Evolutionary conservation across 2,888 invertebrate genomes (phyloP), one percentile per base, ranked within the genome.

Genomic region (Hecatera dysodea): DNA sequence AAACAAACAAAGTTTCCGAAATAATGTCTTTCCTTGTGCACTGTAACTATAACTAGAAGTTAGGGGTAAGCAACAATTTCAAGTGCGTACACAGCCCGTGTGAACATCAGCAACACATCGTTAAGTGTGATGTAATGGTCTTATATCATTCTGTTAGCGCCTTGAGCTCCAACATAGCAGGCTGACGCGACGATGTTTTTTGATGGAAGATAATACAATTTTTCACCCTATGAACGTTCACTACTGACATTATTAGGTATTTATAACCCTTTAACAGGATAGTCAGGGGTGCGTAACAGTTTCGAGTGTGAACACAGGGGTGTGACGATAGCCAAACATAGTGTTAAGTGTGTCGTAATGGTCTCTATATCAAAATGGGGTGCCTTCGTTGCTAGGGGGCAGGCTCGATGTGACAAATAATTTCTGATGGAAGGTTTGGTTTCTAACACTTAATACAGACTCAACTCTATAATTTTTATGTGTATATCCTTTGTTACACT

Each of bases 311-410:
- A 63, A 59, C 56, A 69, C 64, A 64, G 53, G 75, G 72, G 59
- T 48, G 44, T 72, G 67, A 86, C 84, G 84, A 89, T 89, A 87
- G 82, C 84, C 86, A 87, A 89, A 91, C 89, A 90, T 83, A 85
- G 87, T 89, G 90, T 89, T 90, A 90, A 92, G 92, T 89, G 86
- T 73, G 82, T 70, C 83, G 73, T 93, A 90, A 92, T 90, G 87
- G 89, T 87, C 29, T 86, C 75, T 92, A 87, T 46, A 86, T 87
- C 88, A 90, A 84, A 74, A n/a, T n/a, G n/a, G n/a, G n/a, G 68
- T 77, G 78, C 46, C 36, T 64, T 57, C 17, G 6, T 59, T 39
- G 39, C 12, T 55, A 9, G 6, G 48, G 6, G 22, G 29, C 8
- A 46, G 15, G 12, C 44, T 33, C 1, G 1, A 29, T 29, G 9